Evolutionary conservation across 2,797 vertebrate species (phyloP).

Genomic region (Pagetopsis macropterus): DNA sequence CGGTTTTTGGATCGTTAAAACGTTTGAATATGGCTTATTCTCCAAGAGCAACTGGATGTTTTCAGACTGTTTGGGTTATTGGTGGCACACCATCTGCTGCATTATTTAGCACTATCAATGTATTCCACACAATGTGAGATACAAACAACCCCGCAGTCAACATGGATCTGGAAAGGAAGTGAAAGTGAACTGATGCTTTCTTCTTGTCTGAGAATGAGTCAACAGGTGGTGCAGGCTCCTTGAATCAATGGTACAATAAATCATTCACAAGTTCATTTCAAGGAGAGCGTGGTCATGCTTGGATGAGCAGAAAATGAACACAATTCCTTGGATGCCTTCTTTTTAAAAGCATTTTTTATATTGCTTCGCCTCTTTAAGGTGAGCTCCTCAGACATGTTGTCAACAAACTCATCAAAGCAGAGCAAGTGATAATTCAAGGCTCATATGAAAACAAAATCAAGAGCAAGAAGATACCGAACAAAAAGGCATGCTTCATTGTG

Average conservation of each 20-base stretch:
- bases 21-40: constrained; percentile 37
- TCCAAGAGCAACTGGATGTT: constrained; percentile 32
- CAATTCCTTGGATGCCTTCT: constrained; percentile 22
- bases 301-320: constrained; percentile 53
- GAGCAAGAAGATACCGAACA: constrained; percentile 22
- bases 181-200: constrained; percentile 22
- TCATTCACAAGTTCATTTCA: constrained; percentile 42
- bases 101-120: constrained; percentile 24
- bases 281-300: constrained; percentile 18
- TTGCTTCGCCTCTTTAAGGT: constrained; percentile 29
- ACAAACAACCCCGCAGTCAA: constrained; percentile 27
- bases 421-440: constrained; percentile 8
- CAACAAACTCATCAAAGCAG: constrained; percentile 48
- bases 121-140: constrained; percentile 7
- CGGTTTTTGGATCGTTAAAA: constrained; percentile 44
- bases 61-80: constrained; percentile 32
- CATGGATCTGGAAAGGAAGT: constrained; percentile 22
- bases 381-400: constrained; percentile 29
- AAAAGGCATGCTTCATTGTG: constrained; percentile 40
- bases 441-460: constrained; percentile 17
- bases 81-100: constrained; percentile 32
- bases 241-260: constrained; percentile 59
- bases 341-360: constrained; percentile 30
- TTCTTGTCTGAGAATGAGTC: constrained; percentile 24
- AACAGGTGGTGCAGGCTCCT: constrained; percentile 21